phyloP scores from a whole-genome alignment of 2,113 vertebrate genomes.

The Tenrec ecaudatus region DNA sequence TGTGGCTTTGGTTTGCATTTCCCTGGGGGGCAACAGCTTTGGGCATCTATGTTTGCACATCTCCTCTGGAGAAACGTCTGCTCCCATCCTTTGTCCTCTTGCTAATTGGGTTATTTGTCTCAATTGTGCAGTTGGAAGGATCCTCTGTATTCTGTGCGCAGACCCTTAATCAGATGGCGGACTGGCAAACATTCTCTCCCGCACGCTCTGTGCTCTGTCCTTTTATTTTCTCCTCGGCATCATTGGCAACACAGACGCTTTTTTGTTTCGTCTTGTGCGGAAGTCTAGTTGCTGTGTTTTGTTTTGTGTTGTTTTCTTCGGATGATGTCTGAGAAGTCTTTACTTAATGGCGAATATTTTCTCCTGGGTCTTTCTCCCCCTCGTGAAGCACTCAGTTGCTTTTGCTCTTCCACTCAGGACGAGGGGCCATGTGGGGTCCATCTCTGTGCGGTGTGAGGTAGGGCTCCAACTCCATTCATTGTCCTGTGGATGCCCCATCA shows the following conservation, averaged over 20 bases:
- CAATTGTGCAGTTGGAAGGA: background rate
- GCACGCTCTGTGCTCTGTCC: background rate
- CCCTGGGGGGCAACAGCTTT: background rate
- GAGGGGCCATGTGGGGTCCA: background rate
- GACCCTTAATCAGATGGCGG: background rate
- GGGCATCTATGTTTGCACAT: no score
- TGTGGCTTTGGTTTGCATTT: background rate
- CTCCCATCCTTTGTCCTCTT: background rate
- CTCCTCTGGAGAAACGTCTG: background rate
- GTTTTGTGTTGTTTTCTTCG: background rate
- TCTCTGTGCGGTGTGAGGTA: background rate
- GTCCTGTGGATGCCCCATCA: background rate
- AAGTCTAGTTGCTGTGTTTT: background rate
- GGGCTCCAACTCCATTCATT: background rate
- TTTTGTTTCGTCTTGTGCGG: background rate
- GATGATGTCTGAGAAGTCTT: background rate
- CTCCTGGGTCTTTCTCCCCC: background rate
- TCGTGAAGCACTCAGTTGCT: background rate
- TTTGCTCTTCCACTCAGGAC: background rate
- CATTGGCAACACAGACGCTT: background rate
- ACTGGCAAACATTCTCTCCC: slow-evolving; percentile 4
- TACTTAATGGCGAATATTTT: background rate
- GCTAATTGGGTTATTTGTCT: background rate
- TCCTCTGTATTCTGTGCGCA: background rate
- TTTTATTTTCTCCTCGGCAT: background rate